These are phyloP conservation scores for Amphipoea oculea DNA, from an alignment of 2,888 invertebrate genomes.

Conservation along the genomic window DNA sequence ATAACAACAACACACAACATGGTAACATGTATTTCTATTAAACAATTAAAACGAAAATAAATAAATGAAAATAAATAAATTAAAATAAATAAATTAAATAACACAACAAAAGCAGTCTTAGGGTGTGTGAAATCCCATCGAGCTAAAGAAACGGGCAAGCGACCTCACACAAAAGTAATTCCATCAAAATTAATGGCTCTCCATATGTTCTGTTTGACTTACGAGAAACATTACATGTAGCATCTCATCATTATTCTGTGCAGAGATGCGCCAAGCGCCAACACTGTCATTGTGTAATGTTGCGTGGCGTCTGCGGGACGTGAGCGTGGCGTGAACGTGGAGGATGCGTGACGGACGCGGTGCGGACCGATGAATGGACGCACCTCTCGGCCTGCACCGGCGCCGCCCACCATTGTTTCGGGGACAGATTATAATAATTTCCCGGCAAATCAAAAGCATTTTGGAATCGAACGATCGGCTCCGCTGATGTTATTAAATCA, in stretches of 20 bases:
- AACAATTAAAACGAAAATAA: too few relatives aligned
- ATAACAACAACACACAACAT: too few relatives aligned
- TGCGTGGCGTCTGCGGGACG: slow-evolving; percentile 57
- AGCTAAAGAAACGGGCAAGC: slow-evolving; percentile 38
- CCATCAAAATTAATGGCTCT: slow-evolving; percentile 74
- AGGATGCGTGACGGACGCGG: slow-evolving; percentile 53
- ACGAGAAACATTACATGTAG: slow-evolving; percentile 72
- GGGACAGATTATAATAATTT: slow-evolving; percentile 88
- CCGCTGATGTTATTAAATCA: slow-evolving; percentile 85
- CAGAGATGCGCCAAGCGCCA: slow-evolving; percentile 72
- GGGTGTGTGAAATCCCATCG: slow-evolving; percentile 19
- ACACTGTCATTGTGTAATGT: slow-evolving; percentile 76
- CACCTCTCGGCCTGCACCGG: slow-evolving; percentile 62
- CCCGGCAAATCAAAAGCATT: slow-evolving; percentile 88
- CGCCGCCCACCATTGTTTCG: slow-evolving; percentile 87
- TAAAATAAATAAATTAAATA: too few relatives aligned
- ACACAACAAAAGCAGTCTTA: too few relatives aligned
- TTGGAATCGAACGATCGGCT: slow-evolving; percentile 87
- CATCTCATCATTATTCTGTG: slow-evolving; percentile 78
- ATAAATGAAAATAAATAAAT: too few relatives aligned
- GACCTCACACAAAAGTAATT: slow-evolving; percentile 72
- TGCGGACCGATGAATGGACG: slow-evolving; percentile 68
- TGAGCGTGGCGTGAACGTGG: slow-evolving; percentile 49
- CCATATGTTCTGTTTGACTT: slow-evolving; percentile 75
- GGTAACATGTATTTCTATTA: too few relatives aligned